These are phyloP conservation scores for Pseudonaja textilis DNA, from an alignment of 2,113 vertebrate genomes.

Conservation along the genomic window DNA sequence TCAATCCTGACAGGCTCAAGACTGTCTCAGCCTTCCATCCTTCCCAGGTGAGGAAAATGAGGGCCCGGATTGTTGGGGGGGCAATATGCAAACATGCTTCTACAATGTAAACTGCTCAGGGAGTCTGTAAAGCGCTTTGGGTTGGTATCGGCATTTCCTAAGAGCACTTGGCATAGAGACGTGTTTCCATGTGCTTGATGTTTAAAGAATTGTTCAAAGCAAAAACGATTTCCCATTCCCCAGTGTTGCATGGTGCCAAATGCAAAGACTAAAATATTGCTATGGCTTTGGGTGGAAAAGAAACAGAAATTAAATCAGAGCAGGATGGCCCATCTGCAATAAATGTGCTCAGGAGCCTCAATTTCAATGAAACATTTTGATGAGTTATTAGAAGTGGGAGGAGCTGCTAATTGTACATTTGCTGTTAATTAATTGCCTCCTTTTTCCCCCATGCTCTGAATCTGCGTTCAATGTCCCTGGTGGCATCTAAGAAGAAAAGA, in stretches of 20 bases:
- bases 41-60: background rate
- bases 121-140: too few species aligned
- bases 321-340: constrained; percentile 58
- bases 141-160: background rate
- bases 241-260: constrained; percentile 28
- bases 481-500: background rate
- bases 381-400: constrained; percentile 58
- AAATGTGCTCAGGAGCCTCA: constrained; percentile 61
- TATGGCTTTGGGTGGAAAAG: constrained; percentile 50
- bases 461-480: constrained; percentile 1
- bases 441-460: constrained; percentile 29
- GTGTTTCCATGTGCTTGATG: background rate
- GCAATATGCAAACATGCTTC: background rate
- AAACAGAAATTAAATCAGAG: constrained; percentile 47
- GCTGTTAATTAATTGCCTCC: constrained; percentile 66
- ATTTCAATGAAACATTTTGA: constrained; percentile 65
- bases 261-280: constrained; percentile 32
- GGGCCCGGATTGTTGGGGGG: background rate
- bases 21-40: background rate
- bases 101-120: background rate
- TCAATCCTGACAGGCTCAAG: background rate
- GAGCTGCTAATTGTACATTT: constrained; percentile 60
- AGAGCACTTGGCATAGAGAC: background rate
- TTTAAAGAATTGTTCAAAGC: background rate
- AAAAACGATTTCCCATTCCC: constrained; percentile 8